Evolutionary conservation across 2,113 vertebrate species (phyloP).

Genomic region (Chiloscyllium plagiosum): DNA sequence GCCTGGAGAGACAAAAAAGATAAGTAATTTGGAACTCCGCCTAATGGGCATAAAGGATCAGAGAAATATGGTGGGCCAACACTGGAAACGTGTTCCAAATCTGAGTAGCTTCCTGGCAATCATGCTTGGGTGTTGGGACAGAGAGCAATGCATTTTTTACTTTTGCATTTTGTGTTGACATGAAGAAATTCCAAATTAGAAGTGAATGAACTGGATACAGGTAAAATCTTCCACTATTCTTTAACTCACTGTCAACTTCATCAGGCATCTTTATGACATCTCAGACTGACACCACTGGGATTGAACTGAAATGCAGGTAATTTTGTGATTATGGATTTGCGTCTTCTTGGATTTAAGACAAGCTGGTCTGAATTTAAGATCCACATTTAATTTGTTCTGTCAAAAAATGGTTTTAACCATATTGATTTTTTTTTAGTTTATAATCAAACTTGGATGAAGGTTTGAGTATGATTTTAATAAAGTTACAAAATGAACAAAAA

Average conservation of each 20-base stretch:
- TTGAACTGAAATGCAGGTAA: not conserved
- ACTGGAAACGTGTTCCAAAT: not conserved
- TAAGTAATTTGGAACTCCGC: not conserved
- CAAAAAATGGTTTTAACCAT: not conserved
- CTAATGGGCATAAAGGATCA: not conserved
- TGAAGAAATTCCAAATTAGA: not conserved
- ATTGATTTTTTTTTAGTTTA: not conserved
- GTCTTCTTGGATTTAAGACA: not conserved
- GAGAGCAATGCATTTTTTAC: not conserved
- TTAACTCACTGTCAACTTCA: not conserved
- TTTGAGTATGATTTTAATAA: not conserved
- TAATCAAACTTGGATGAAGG: not conserved
- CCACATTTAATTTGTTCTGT: not conserved
- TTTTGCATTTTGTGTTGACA: not conserved
- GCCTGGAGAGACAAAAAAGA: not conserved
- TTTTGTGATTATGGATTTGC: conserved; percentile 10
- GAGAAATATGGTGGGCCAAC: not conserved
- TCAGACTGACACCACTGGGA: not conserved
- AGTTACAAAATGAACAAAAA: not conserved
- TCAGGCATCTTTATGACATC: not conserved
- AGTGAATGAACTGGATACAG: not conserved
- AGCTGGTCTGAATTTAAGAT: not conserved
- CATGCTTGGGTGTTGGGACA: not conserved
- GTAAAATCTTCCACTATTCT: not conserved
- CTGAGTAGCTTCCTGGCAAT: not conserved